These are phyloP conservation scores for Artibeus lituratus DNA, from an alignment of 2,797 vertebrate genomes.

Conservation along the genomic window DNA sequence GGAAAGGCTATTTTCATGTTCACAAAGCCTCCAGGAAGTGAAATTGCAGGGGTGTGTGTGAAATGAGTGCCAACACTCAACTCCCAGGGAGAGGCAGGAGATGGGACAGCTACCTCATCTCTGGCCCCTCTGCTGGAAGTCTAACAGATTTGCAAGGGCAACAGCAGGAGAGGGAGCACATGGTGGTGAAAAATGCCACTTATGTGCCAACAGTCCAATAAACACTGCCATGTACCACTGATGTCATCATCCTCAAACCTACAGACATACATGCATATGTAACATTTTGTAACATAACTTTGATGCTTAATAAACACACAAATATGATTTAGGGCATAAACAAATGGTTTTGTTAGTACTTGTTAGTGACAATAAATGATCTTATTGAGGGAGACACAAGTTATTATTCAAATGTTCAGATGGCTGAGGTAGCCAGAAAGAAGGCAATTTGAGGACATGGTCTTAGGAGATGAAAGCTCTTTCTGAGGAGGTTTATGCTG, in stretches of 20 bases:
- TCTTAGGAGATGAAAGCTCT: background rate
- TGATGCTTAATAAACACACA: background rate
- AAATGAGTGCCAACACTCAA: background rate
- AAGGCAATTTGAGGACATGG: background rate
- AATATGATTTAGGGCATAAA: background rate
- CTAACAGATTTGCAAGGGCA: background rate
- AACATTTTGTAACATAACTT: background rate
- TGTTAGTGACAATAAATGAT: constrained; percentile 32
- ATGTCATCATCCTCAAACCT: background rate
- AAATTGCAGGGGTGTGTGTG: background rate
- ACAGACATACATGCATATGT: background rate
- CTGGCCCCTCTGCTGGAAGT: background rate
- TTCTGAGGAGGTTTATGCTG: background rate
- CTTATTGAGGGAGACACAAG: background rate
- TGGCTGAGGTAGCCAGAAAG: background rate
- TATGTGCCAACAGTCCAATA: background rate
- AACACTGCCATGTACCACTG: background rate
- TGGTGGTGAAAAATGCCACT: background rate
- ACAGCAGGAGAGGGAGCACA: background rate
- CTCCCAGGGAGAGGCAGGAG: background rate
- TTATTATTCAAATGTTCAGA: background rate
- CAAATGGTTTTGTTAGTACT: background rate
- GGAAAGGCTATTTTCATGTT: constrained; percentile 26
- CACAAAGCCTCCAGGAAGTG: constrained; percentile 45
- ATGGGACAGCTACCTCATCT: background rate